phyloP scores from a whole-genome alignment of 2,888 invertebrate species.

The Rhogogaster chlorosoma region DNA sequence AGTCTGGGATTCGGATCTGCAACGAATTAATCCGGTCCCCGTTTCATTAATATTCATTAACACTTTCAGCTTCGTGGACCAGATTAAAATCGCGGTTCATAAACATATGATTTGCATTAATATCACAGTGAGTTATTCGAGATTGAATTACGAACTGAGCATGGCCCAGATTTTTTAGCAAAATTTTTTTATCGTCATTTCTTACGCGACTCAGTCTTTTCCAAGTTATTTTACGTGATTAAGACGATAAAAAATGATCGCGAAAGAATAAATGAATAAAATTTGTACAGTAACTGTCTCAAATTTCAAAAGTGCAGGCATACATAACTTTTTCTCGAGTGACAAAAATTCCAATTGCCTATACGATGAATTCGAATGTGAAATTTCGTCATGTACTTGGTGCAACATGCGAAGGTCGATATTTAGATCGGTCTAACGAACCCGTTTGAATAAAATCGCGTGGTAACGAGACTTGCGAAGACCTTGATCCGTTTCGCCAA shows the following conservation, averaged over 20 bases:
- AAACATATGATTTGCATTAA: constrained; percentile 41
- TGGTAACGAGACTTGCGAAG: constrained; percentile 44
- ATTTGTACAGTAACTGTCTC: background rate
- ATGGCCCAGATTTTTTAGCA: background rate
- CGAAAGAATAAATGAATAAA: background rate
- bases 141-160: background rate
- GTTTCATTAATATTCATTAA: constrained; percentile 42
- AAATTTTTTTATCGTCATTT: background rate
- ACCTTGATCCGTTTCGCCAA: constrained; percentile 37
- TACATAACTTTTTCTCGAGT: background rate
- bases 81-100: constrained; percentile 29
- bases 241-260: background rate
- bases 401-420: constrained; percentile 37
- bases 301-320: background rate
- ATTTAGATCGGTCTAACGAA: constrained; percentile 41
- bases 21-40: background rate
- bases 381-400: background rate
- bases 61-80: constrained; percentile 7
- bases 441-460: constrained; percentile 21
- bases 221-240: background rate
- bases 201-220: background rate
- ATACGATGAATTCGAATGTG: background rate
- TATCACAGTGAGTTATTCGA: background rate
- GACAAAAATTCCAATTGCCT: background rate
- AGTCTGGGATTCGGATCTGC: constrained; percentile 9